Evolutionary conservation across 2,113 vertebrate genomes (phyloP).

Genomic region (Elanoides forficatus): DNA sequence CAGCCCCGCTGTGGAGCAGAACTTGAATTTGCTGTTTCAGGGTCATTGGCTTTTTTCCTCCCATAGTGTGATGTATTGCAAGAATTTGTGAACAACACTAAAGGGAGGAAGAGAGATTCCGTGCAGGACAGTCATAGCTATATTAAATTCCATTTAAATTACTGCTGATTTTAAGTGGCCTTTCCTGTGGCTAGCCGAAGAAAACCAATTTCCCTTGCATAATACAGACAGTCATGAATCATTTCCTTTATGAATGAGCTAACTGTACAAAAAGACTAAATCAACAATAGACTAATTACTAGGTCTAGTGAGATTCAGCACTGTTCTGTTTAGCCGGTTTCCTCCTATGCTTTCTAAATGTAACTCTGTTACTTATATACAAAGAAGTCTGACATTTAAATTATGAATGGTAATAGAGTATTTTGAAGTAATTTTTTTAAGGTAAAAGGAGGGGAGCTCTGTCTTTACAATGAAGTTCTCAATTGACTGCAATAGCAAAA

Average conservation of each 20-base stretch:
- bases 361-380: background rate
- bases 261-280: background rate
- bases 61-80: background rate
- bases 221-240: background rate
- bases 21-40: background rate
- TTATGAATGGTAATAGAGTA: background rate
- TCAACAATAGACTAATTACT: background rate
- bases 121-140: background rate
- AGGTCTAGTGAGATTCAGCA: background rate
- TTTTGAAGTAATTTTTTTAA: background rate
- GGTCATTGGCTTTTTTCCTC: background rate
- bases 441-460: background rate
- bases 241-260: slow-evolving; percentile 27
- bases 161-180: background rate
- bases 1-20: background rate
- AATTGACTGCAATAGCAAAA: background rate
- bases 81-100: background rate
- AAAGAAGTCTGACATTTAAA: background rate
- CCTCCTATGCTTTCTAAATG: background rate
- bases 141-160: slow-evolving; percentile 27
- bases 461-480: background rate
- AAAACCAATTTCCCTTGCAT: slow-evolving; percentile 27
- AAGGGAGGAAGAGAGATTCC: background rate
- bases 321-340: background rate
- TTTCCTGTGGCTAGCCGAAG: background rate